Conservation (phyloP, 2,113 vertebrate species). For the Sylvietta virens region DNA sequence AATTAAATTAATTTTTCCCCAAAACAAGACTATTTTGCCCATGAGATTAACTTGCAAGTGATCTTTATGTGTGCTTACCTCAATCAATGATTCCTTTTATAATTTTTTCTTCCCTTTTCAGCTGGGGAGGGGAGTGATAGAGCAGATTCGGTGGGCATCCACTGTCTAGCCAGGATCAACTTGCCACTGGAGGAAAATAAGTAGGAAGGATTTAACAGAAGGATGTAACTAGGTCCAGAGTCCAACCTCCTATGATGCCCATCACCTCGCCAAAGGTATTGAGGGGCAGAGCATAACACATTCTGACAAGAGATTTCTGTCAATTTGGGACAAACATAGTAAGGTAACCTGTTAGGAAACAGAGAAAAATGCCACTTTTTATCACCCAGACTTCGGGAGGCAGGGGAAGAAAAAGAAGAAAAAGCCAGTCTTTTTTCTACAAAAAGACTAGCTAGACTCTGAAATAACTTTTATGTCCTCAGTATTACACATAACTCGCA, state of each 20-base stretch:
- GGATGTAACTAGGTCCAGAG: background rate
- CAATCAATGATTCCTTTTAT: background rate
- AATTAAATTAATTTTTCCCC: background rate
- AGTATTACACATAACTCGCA: accelerated
- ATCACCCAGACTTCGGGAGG: background rate
- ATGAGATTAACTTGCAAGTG: background rate
- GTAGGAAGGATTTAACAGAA: background rate
- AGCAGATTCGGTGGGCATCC: background rate
- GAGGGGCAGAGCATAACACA: background rate
- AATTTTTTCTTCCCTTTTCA: background rate
- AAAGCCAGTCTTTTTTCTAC: background rate
- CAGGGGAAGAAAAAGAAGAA: background rate
- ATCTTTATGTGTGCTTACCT: background rate
- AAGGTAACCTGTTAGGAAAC: background rate
- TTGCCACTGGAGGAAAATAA: background rate
- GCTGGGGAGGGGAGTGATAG: background rate
- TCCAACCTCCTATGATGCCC: background rate
- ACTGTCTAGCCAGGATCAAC: background rate
- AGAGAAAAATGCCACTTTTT: background rate
- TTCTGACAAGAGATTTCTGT: background rate
- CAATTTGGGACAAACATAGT: background rate
- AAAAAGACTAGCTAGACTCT: background rate
- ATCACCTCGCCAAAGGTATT: background rate
- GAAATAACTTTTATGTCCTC: background rate
- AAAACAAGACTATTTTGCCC: background rate